Percentiles rank a stretch among this genome's conserved stretches.
These are phyloP conservation scores for Aepyceros melampus DNA, from an alignment of 2,113 vertebrate species.

Conservation along the genomic window DNA sequence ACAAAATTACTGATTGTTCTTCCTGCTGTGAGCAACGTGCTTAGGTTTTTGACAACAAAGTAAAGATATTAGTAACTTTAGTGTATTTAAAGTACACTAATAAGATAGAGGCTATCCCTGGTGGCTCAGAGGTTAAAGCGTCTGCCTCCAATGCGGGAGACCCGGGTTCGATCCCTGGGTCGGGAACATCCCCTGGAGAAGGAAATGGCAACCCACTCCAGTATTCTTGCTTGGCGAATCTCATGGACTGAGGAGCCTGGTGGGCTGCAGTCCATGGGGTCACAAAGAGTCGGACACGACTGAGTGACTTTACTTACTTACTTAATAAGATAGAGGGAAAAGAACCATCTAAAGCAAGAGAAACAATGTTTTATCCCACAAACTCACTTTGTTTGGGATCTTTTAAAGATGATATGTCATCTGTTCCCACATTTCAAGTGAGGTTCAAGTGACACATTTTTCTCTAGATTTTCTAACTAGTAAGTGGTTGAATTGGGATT, in stretches of 20 bases:
- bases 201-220: too few species aligned
- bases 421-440: neutral
- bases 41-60: neutral
- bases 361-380: neutral
- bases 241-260: too few species aligned
- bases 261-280: too few species aligned
- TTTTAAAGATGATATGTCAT: neutral
- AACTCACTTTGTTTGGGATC: neutral
- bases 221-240: too few species aligned
- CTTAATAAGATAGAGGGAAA: neutral
- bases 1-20: neutral
- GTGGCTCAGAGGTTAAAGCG: too few species aligned
- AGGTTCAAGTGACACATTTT: neutral
- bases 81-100: neutral
- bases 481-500: neutral
- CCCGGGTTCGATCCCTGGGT: too few species aligned
- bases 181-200: too few species aligned
- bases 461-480: neutral
- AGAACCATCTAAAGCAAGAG: neutral
- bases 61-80: neutral
- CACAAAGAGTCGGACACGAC: too few species aligned
- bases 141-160: too few species aligned
- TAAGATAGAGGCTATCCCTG: neutral
- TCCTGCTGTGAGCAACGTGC: neutral
- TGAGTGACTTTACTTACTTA: too few species aligned